These are phyloP conservation scores for Hippolais icterina DNA, from an alignment of 2,113 vertebrate species.

Conservation along the genomic window DNA sequence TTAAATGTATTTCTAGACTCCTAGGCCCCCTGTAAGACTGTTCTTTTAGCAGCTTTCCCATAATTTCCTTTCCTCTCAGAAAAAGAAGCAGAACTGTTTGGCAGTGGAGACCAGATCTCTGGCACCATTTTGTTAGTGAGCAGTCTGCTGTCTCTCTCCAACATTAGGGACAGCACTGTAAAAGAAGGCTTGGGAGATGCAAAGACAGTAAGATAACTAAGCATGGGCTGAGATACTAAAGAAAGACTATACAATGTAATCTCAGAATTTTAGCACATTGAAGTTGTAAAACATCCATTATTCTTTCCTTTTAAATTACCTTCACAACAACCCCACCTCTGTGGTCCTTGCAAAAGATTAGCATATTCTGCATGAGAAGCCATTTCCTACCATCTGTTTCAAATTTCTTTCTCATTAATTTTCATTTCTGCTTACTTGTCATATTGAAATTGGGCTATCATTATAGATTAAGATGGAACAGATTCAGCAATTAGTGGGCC, in stretches of 20 bases:
- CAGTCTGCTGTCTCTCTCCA: background rate
- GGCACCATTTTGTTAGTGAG: background rate
- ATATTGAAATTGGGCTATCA: background rate
- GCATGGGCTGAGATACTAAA: background rate
- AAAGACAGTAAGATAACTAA: background rate
- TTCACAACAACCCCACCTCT: background rate
- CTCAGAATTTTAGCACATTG: background rate
- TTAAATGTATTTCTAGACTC: background rate
- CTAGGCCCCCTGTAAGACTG: background rate
- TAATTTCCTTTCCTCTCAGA: background rate
- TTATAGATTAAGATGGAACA: background rate
- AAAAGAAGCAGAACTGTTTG: background rate
- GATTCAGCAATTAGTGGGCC: background rate
- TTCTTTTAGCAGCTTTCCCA: background rate
- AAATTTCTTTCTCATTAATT: slow-evolving; percentile 20
- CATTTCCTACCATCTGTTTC: background rate
- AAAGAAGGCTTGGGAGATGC: background rate
- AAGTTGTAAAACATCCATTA: background rate
- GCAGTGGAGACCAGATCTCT: background rate
- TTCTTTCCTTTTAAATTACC: background rate
- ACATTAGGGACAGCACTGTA: background rate
- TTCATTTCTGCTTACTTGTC: slow-evolving; percentile 4
- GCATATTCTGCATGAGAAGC: background rate
- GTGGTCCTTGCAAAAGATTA: background rate
- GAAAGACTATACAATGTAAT: background rate